Conservation (phyloP, 2,113 vertebrate species). For the Chrysochloris asiatica region DNA sequence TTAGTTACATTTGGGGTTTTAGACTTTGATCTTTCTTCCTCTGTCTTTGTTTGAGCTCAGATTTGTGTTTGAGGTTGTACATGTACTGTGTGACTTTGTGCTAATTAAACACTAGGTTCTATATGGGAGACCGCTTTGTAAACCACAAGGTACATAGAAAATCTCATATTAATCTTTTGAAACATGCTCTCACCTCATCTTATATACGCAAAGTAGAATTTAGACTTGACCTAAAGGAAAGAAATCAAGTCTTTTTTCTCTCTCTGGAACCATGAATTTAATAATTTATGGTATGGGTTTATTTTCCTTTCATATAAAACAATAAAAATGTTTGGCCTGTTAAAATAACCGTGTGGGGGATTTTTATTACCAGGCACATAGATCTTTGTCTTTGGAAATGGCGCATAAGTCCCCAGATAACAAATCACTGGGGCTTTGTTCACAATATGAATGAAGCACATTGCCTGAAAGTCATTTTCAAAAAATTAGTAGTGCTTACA, state of each 20-base stretch:
- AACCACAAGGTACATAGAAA: not conserved
- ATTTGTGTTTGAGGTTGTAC: not conserved
- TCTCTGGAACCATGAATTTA: constrained; percentile 23
- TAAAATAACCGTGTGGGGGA: constrained; percentile 41
- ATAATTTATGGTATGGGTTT: constrained; percentile 53
- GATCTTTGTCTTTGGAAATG: constrained; percentile 57
- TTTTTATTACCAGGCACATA: constrained; percentile 48
- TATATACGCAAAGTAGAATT: constrained; percentile 26
- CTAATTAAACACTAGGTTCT: not conserved
- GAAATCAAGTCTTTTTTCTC: constrained; percentile 14
- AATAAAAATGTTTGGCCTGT: constrained; percentile 48
- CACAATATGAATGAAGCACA: constrained; percentile 37
- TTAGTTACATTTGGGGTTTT: too few relatives aligned
- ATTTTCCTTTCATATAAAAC: constrained; percentile 42
- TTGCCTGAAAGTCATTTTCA: constrained; percentile 48
- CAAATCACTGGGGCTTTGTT: constrained; percentile 33
- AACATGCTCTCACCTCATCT: not conserved
- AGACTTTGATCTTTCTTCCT: too few relatives aligned
- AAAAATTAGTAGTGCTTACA: constrained; percentile 55
- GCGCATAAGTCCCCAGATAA: constrained; percentile 41
- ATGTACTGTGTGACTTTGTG: not conserved
- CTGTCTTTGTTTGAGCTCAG: constrained; percentile 38
- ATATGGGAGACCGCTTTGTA: constrained; percentile 2
- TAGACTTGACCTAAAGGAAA: constrained; percentile 28
- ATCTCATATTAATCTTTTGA: constrained; percentile 26